Percentiles rank a stretch among this genome's conserved stretches.
Evolutionary conservation across 2,113 vertebrate genomes (phyloP).

Genomic region (Ginglymostoma cirratum): DNA sequence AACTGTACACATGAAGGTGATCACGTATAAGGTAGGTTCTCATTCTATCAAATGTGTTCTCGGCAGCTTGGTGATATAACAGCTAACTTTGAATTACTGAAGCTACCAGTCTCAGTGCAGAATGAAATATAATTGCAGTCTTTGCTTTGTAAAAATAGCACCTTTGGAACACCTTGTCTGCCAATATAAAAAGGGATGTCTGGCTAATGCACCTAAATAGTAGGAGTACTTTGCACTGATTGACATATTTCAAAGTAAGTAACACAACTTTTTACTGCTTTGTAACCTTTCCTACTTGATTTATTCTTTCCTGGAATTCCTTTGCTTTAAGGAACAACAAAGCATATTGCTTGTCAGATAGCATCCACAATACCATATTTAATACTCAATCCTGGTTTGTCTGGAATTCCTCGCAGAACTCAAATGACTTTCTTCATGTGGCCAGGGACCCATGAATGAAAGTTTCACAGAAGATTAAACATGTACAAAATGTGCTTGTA

Average conservation of each 20-base stretch:
- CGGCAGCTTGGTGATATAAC: background rate
- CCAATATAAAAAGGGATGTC: background rate
- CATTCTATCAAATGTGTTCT: background rate
- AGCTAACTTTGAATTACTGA: background rate
- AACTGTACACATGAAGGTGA: background rate
- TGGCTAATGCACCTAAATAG: background rate
- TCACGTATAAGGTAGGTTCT: background rate
- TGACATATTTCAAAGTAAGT: background rate
- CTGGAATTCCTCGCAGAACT: background rate
- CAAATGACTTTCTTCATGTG: background rate
- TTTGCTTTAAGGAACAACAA: background rate
- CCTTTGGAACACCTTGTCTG: background rate
- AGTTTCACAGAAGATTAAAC: background rate
- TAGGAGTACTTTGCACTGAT: background rate
- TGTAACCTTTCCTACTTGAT: background rate
- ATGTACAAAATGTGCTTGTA: background rate
- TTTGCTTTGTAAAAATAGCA: background rate
- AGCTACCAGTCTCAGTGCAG: background rate
- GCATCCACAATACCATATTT: background rate
- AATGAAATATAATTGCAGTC: background rate
- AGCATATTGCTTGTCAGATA: background rate
- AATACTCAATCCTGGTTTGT: background rate
- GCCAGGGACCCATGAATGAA: background rate
- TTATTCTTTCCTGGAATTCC: background rate
- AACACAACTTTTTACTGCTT: background rate